These are phyloP conservation scores for Lumbricus terrestris DNA, from an alignment of 2,888 invertebrate species.

Conservation along the genomic window DNA sequence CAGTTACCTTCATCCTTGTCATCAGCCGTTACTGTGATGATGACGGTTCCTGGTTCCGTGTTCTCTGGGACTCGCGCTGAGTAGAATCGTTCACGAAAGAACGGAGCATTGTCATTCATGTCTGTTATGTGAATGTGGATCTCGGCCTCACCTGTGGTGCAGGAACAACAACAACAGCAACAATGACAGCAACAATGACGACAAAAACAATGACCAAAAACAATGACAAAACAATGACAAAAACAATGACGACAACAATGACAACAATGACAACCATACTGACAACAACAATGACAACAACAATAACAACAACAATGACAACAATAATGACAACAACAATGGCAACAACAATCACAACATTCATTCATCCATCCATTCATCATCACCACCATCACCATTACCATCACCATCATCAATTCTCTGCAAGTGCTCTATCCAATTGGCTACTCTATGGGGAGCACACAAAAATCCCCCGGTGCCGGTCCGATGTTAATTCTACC, in stretches of 20 bases:
- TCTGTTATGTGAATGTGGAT: constrained; percentile 97
- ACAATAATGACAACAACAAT: too few species aligned
- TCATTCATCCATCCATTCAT: too few species aligned
- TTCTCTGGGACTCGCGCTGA: constrained; percentile 92
- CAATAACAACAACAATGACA: too few species aligned
- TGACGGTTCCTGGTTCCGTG: constrained; percentile 84
- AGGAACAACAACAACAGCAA: too few species aligned
- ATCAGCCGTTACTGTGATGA: constrained; percentile 94
- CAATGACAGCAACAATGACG: neutral
- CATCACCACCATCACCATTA: too few species aligned
- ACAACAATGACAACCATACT: neutral
- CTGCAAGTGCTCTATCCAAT: too few species aligned
- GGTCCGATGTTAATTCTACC: neutral
- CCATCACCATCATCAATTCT: too few species aligned
- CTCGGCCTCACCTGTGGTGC: constrained; percentile 94
- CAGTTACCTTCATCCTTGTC: constrained; percentile 82
- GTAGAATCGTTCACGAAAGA: constrained; percentile 93
- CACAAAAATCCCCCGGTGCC: too few species aligned
- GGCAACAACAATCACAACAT: too few species aligned
- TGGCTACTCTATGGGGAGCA: too few species aligned
- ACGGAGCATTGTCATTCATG: constrained; percentile 98
- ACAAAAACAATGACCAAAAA: neutral
- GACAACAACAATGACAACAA: neutral
- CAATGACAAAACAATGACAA: neutral
- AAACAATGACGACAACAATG: neutral